Percentiles rank a stretch among this genome's conserved stretches.
phyloP scores from a whole-genome alignment of 53 echinoderm and acorn worm genomes.

The Apostichopus leukothele region DNA sequence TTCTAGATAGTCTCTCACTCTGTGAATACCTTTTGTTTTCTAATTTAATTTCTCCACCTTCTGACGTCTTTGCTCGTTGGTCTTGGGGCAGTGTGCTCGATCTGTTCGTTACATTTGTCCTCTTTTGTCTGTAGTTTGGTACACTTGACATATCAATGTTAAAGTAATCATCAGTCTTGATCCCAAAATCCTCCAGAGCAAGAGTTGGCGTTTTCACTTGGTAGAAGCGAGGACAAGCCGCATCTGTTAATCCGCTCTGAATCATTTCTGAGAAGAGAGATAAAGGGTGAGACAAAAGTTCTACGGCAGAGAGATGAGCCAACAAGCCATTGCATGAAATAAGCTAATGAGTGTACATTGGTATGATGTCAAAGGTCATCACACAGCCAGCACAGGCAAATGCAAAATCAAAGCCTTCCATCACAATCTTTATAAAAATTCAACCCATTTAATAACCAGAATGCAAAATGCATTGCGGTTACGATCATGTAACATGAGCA shows the following conservation, averaged over 20 bases:
- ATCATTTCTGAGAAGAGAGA: conserved; percentile 67
- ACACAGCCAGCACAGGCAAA: too few species aligned
- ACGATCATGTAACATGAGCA: too few species aligned
- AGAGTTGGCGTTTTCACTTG: conserved; percentile 64
- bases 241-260: conserved; percentile 75
- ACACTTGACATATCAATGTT: conserved; percentile 79
- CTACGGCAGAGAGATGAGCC: too few species aligned
- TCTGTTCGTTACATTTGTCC: neutral
- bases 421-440: too few species aligned
- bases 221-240: conserved; percentile 79
- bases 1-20: conserved; percentile 8
- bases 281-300: neutral
- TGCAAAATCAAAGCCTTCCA: too few species aligned
- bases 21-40: neutral
- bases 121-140: conserved; percentile 67
- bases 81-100: conserved; percentile 32
- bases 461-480: too few species aligned
- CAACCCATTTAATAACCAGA: too few species aligned
- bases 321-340: too few species aligned
- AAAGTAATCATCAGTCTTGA: conserved; percentile 86
- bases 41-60: neutral
- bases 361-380: too few species aligned
- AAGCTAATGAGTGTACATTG: too few species aligned
- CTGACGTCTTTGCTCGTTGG: neutral
- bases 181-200: conserved; percentile 84